Evolutionary conservation across 2,113 vertebrate species (phyloP).

Genomic region (Recurvirostra avosetta): DNA sequence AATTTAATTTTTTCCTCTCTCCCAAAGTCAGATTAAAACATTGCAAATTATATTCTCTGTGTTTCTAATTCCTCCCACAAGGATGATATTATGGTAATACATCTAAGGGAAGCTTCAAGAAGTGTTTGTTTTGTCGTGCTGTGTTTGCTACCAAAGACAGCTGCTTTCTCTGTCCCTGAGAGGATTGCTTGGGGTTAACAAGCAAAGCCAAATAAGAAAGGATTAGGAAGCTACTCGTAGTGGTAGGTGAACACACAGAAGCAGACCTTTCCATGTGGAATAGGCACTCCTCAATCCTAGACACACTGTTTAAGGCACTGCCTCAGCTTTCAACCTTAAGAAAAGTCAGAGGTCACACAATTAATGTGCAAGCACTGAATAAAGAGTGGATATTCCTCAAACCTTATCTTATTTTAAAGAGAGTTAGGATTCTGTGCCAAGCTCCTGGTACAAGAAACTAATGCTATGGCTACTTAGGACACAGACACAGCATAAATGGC

Average conservation of each 20-base stretch:
- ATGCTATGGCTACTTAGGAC: neutral
- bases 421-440: neutral
- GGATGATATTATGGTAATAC: neutral
- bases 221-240: slow-evolving; percentile 66
- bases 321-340: neutral
- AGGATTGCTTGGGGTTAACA: slow-evolving; percentile 71
- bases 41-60: slow-evolving; percentile 34
- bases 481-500: neutral
- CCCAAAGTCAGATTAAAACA: slow-evolving; percentile 58
- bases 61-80: slow-evolving; percentile 48
- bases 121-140: slow-evolving; percentile 40
- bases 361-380: neutral
- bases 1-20: slow-evolving; percentile 37
- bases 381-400: neutral
- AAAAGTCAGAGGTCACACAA: slow-evolving; percentile 14
- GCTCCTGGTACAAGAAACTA: neutral
- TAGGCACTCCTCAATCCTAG: neutral
- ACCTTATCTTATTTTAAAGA: neutral
- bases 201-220: slow-evolving; percentile 59
- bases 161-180: slow-evolving; percentile 61
- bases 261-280: neutral
- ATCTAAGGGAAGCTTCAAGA: slow-evolving; percentile 42
- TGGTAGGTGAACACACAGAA: slow-evolving; percentile 12
- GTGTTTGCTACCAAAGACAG: slow-evolving; percentile 69
- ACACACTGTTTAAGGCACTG: neutral